Evolutionary conservation across 1,140 invertebrate species (phyloP), one percentile per base, ranked within the genome.

Genomic region (Temnothorax nylanderi): DNA sequence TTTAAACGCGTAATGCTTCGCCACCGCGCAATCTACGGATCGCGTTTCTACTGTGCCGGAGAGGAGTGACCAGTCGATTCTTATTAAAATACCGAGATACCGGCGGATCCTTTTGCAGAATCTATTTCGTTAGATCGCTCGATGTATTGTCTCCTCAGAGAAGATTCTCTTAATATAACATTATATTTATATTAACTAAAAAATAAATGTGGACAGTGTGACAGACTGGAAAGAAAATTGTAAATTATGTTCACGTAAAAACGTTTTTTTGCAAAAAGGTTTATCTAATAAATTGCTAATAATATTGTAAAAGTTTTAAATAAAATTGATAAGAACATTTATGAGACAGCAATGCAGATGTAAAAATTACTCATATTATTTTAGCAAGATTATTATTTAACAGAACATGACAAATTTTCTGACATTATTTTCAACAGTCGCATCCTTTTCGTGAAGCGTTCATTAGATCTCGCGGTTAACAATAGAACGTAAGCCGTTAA

Each of bases 71-170:
- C 13, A 16, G 51, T 89, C 76, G 65, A 87, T 78, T 65, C 54
- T 88, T 88, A 88, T 88, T 86, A 77, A 60, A 77, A 87, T 87
- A 56, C 47, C 85, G 67, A 81, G 85, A 84, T 80, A 77, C n/a
- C 74, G 77, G 56, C 67, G 60, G 58, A 74, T 51, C 49, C 64
- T 84, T 72, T 65, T 26, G 56, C 44, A 32, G 64, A 41, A 54
- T 77, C 60, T 26, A 3, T n/a, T 78, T 75, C 62, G 62, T 47
- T 49, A 21, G 49, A n/a, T 34, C 8, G 21, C 26, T 21, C 13
- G 8, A n/a, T 7, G 11, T 34, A 34, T 18, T n/a, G 47, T 54
- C 26, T 11, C 7, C n/a, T 3, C 0, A 11, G n/a, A 58, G 2
- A 34, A 75, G 13, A n/a, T n/a, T 77, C 16, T 44, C 16, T n/a